Evolutionary conservation across 2,797 vertebrate genomes (phyloP).

Genomic region (Paratrypauchen microcephalus): DNA sequence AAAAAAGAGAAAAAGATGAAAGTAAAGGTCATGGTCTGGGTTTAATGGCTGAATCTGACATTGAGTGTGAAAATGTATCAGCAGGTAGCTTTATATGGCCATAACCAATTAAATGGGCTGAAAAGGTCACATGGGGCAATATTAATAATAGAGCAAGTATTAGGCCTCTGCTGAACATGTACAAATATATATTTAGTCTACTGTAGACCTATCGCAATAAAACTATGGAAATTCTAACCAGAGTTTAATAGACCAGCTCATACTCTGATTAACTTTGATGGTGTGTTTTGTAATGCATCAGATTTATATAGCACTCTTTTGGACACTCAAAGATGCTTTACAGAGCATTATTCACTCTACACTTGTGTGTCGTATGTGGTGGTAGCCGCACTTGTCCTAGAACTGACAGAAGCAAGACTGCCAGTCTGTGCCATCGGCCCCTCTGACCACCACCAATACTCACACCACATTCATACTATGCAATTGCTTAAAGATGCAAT

Average conservation of each 20-base stretch:
- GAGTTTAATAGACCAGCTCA: background rate
- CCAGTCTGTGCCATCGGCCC: too few species aligned
- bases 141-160: background rate
- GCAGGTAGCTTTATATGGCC: background rate
- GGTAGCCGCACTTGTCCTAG: too few species aligned
- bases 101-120: background rate
- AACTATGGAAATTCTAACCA: background rate
- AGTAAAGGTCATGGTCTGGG: constrained; percentile 20
- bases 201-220: background rate
- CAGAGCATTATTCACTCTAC: too few species aligned
- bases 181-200: background rate
- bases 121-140: background rate
- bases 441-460: too few species aligned
- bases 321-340: too few species aligned
- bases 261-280: background rate
- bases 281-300: too few species aligned
- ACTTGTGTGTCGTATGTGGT: too few species aligned
- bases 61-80: background rate
- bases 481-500: too few species aligned
- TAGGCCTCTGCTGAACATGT: background rate
- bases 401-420: too few species aligned
- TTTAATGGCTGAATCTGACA: constrained; percentile 10
- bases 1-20: constrained; percentile 2
- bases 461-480: too few species aligned
- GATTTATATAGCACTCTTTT: too few species aligned